Base-by-base conservation (phyloP, 2,888 invertebrate genomes). In the Thecocarcelia acutangulata region DNA sequence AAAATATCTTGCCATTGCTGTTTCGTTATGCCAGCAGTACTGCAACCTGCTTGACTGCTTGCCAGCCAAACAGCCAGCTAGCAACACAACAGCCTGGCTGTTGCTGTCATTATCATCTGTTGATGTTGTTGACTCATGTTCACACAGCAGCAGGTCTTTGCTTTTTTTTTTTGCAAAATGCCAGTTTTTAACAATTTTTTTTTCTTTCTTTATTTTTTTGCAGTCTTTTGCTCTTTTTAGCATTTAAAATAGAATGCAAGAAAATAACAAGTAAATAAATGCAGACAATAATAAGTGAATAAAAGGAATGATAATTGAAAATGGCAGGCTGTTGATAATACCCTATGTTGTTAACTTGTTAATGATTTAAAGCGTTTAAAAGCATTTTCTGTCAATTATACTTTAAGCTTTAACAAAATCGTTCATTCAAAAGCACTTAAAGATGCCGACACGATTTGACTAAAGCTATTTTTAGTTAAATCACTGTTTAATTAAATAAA, bases 91-190 rank as follows among this genome's bases (percentile, higher is more conserved):
- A 58, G 54, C 37, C 63, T 58, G 58, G 37, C 59, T 66, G 54
- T 66, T 66, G 76, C 46, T 76, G 64, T 76, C 76, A 72, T 66
- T 76, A 72, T 76, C 76, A 80, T 80, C 54, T 72, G 72, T 66
- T 80, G 76, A 80, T 72, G 75, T 76, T 76, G 72, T 80, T 76
- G 75, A 75, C 75, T 80, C 75, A 72, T 72, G 61, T 80, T 76
- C 59, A 54, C 70, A 44, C 56, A 70, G 66, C 75, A 59, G 48
- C 70, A 80, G 75, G 59, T 72, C 64, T 78, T 50, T 58, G n/a
- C n/a, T 59, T 59, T 58, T n/a, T 28, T 11, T 40, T 13, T 70
- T 59, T 21, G 19, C 63, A 17, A 50, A 56, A 48, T 70, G 63
- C 70, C 56, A 40, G 63, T 64, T 61, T 77, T 48, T 63, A 56